Percentiles rank a stretch among this genome's conserved stretches.
Conservation (phyloP, 2,797 vertebrate genomes). For the Sebastes baramenuke region DNA sequence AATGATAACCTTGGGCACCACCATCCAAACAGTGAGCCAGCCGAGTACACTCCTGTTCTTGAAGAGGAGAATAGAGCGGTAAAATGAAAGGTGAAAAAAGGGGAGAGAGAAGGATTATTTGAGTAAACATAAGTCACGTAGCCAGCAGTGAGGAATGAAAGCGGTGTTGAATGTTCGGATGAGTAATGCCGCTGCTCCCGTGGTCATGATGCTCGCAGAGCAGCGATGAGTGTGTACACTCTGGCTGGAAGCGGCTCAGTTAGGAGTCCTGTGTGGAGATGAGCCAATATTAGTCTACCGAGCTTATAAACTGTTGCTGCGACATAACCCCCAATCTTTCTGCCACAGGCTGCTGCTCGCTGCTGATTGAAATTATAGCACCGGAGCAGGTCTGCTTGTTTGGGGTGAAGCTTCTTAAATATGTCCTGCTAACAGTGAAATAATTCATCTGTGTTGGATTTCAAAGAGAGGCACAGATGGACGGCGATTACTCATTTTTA, state of each 20-base stretch:
- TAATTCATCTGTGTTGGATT: conserved; percentile 18
- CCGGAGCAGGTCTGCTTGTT: conserved; percentile 22
- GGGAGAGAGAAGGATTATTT: conserved; percentile 37
- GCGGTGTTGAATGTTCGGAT: conserved; percentile 36
- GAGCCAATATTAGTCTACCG: conserved; percentile 39
- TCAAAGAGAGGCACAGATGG: conserved; percentile 38
- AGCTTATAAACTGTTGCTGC: conserved; percentile 37
- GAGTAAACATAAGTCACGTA: conserved; percentile 47
- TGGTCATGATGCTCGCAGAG: conserved; percentile 16
- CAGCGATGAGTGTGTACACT: conserved; percentile 16
- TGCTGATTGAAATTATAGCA: conserved; percentile 15
- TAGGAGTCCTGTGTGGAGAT: conserved; percentile 34
- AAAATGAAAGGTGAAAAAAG: neutral
- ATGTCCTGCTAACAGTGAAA: conserved; percentile 31
- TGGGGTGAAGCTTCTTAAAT: conserved; percentile 28
- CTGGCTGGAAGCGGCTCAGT: conserved; percentile 24
- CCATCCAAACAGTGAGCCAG: conserved; percentile 13
- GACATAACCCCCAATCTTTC: conserved; percentile 18
- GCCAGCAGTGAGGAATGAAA: conserved; percentile 30
- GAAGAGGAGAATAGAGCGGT: conserved; percentile 22
- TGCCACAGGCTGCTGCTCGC: conserved; percentile 22
- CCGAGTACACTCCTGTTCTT: conserved; percentile 24
- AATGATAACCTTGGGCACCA: conserved; percentile 33
- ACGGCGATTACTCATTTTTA: conserved; percentile 16
- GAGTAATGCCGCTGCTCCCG: conserved; percentile 43